Base-by-base conservation (phyloP, 92 coral and sea anemone species). In the Epizoanthus rinbou region DNA sequence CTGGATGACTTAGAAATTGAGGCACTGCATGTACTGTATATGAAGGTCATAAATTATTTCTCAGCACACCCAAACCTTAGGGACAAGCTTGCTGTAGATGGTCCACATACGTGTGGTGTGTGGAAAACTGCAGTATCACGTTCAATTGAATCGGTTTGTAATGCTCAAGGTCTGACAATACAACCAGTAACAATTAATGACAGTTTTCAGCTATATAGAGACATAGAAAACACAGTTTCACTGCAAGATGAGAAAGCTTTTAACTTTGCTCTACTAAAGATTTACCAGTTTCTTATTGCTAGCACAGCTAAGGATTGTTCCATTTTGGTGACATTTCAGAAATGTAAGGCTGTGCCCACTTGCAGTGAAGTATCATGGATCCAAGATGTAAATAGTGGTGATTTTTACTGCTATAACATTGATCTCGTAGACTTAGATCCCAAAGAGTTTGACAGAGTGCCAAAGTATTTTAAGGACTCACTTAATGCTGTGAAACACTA, bases 261-360 rank as follows among this genome's bases (percentile, higher is more conserved):
- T n/a, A 56, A 64, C 18, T 63, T 59, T 71, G 78, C 91, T 33
- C 37, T 97, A 56, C 79, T 85, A 13, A 85, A 87, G 71, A 73
- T 94, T 75, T 89, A 87, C 69, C 83, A 86, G 54, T 97, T 97
- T 87, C 83, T 89, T 43, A 85, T 94, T 53, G 98, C 99, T 17
- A 87, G 91, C 41, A 97, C 95, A 21, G 97, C 97, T 14, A 97
- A 94, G 85, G 99, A 97, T 80, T 94, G 93, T 64, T 97, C 99
- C 22, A 67, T 97, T 5, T 90, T 97, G 98, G 70, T 94, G 57
- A 85, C 99, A 8, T 97, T 97, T 57, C 98, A 90, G 84, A 87
- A 74, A 56, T 69, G 66, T 18, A 0, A 0, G 18, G 60, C 69
- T 6, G 62, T 41, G 23, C 88, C 91, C 18, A 80, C 47, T 43